Evolutionary conservation across 1,140 invertebrate species (phyloP).

Genomic region (Drusus annulatus): DNA sequence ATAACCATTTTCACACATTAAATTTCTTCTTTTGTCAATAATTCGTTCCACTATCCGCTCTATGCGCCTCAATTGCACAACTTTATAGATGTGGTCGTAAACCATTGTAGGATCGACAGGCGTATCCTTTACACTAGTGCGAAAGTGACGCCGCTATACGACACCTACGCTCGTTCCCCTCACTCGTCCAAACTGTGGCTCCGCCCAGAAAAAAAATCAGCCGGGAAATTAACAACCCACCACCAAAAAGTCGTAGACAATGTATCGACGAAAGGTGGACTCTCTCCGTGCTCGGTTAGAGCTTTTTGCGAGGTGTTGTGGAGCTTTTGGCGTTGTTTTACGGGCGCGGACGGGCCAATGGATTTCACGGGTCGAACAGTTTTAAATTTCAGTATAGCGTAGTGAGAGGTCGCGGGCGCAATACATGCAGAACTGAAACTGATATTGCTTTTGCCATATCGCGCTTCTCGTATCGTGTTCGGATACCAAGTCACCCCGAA

Average conservation of each 20-base stretch:
- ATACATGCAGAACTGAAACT: conserved; percentile 2
- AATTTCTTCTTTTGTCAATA: too few relatives aligned
- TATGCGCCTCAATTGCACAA: background rate
- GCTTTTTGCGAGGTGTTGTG: background rate
- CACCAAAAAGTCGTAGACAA: background rate
- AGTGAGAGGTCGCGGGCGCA: conserved; percentile 11
- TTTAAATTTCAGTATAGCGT: conserved; percentile 27
- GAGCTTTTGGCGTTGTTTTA: background rate
- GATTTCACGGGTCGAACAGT: conserved; percentile 19
- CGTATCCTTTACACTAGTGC: conserved; percentile 29
- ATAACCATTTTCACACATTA: too few relatives aligned
- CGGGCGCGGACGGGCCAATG: conserved; percentile 1
- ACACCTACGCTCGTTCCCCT: conserved; percentile 5
- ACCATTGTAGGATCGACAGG: conserved; percentile 23
- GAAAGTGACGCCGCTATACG: conserved; percentile 25
- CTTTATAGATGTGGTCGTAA: conserved; percentile 25
- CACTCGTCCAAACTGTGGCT: background rate
- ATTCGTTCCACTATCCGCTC: too few relatives aligned
- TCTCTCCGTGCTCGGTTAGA: background rate
- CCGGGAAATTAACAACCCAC: background rate
- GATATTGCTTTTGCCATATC: background rate
- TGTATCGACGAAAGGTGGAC: background rate
- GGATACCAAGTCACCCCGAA: background rate
- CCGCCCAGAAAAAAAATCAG: background rate
- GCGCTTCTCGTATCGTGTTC: conserved; percentile 26